A percentile compares a stretch with the other conserved stretches of the same genome.
Evolutionary conservation across 2,113 vertebrate genomes (phyloP).

Genomic region (Chaenogobius annularis): DNA sequence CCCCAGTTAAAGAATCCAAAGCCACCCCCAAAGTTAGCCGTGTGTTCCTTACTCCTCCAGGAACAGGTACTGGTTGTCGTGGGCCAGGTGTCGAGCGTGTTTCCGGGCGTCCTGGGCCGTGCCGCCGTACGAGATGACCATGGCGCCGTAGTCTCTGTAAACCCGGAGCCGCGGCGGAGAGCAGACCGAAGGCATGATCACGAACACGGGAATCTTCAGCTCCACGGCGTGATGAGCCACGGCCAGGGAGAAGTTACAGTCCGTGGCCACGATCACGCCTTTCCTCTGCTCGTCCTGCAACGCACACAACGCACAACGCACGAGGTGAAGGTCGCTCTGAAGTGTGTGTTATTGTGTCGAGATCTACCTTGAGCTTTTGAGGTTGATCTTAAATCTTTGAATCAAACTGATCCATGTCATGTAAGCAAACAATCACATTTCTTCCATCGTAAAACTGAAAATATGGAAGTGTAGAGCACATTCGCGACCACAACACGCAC

Average conservation of each 20-base stretch:
- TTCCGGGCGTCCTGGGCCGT: conserved; percentile 76
- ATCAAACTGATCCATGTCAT: too few species aligned
- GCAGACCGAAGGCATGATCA: conserved; percentile 81
- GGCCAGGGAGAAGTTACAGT: conserved; percentile 89
- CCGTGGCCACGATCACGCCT: conserved; percentile 85
- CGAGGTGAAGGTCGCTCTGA: too few species aligned
- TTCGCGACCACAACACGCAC: too few species aligned
- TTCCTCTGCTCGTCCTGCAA: conserved; percentile 86
- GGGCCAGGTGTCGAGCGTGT: conserved; percentile 81
- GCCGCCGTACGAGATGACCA: conserved; percentile 86
- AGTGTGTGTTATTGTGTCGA: too few species aligned
- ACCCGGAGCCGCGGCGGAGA: conserved; percentile 71
- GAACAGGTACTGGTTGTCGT: conserved; percentile 85
- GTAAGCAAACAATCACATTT: too few species aligned
- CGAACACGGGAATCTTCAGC: conserved; percentile 83
- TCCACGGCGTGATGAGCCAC: conserved; percentile 83
- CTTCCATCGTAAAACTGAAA: too few species aligned
- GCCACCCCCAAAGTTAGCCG: too few species aligned
- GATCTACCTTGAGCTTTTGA: too few species aligned
- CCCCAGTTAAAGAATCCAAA: too few species aligned
- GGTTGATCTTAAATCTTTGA: too few species aligned
- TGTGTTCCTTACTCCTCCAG: conserved; percentile 85
- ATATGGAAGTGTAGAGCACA: too few species aligned
- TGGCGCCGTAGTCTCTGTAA: conserved; percentile 88
- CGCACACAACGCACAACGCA: too few species aligned